Evolutionary conservation across 2,797 vertebrate genomes (phyloP).

Genomic region (Danio albolineatus): DNA sequence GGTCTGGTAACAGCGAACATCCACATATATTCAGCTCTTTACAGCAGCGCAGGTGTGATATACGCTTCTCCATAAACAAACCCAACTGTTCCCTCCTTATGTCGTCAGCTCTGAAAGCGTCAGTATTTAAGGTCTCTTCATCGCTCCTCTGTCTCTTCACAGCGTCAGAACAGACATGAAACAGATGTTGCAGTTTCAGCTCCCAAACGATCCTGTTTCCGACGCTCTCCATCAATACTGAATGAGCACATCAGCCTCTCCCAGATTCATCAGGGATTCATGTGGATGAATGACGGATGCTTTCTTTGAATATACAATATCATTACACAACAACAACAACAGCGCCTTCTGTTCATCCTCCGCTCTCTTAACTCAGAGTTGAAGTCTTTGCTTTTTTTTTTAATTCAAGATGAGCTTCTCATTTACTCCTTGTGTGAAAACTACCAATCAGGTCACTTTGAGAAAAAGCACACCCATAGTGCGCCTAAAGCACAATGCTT

Average conservation of each 20-base stretch:
- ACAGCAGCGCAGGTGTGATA: conserved; percentile 24
- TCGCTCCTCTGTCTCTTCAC: conserved; percentile 24
- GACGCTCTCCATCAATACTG: conserved; percentile 55
- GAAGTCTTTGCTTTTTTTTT: too few relatives aligned
- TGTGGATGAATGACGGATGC: conserved; percentile 12
- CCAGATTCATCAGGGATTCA: conserved; percentile 71
- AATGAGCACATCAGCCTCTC: conserved; percentile 60
- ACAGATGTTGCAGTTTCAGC: conserved; percentile 44
- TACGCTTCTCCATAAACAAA: conserved; percentile 46
- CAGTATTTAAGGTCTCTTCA: conserved; percentile 31
- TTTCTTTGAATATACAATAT: conserved; percentile 30
- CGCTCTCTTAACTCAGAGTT: not conserved
- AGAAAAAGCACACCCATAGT: too few relatives aligned
- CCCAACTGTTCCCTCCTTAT: conserved; percentile 32
- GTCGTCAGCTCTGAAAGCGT: conserved; percentile 16
- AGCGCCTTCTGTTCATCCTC: conserved; percentile 12
- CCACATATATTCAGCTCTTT: conserved; percentile 65
- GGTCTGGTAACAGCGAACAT: conserved; percentile 70
- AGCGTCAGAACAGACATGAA: not conserved
- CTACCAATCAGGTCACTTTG: too few relatives aligned
- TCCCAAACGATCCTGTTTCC: conserved; percentile 35
- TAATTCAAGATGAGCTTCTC: not conserved
- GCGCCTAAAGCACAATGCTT: too few relatives aligned
- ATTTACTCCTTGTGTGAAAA: not conserved
- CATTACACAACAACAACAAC: not conserved